Evolutionary conservation across 2,113 vertebrate species (phyloP).

Genomic region (Microcebus jonahi): DNA sequence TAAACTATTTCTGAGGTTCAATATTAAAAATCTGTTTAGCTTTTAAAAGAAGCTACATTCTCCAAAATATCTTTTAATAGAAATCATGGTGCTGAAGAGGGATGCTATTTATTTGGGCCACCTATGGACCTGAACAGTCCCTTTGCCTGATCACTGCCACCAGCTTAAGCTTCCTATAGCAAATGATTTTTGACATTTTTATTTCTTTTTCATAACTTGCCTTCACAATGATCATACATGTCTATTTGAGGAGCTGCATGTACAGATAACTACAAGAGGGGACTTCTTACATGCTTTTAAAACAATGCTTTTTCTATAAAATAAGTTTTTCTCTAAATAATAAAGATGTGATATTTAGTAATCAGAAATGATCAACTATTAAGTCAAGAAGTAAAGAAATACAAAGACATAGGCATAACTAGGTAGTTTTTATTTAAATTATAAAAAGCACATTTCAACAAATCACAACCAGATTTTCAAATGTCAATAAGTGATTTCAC

Average conservation of each 20-base stretch:
- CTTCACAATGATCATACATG: not conserved
- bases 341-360: not conserved
- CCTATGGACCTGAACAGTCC: not conserved
- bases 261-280: not conserved
- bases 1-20: not conserved
- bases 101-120: not conserved
- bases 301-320: not conserved
- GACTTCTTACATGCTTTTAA: not conserved
- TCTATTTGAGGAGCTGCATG: not conserved
- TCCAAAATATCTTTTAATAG: not conserved
- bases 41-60: not conserved
- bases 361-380: not conserved
- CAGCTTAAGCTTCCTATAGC: not conserved
- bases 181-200: not conserved
- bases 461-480: conserved; percentile 5
- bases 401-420: not conserved
- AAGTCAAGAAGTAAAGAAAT: not conserved
- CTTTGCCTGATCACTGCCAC: not conserved
- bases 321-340: not conserved
- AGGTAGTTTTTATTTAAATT: conserved; percentile 16
- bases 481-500: not conserved
- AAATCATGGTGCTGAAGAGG: not conserved
- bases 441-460: not conserved
- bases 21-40: not conserved
- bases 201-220: not conserved